Conservation (phyloP, 2,797 vertebrate genomes). For the Dendrocincla fuliginosa region DNA sequence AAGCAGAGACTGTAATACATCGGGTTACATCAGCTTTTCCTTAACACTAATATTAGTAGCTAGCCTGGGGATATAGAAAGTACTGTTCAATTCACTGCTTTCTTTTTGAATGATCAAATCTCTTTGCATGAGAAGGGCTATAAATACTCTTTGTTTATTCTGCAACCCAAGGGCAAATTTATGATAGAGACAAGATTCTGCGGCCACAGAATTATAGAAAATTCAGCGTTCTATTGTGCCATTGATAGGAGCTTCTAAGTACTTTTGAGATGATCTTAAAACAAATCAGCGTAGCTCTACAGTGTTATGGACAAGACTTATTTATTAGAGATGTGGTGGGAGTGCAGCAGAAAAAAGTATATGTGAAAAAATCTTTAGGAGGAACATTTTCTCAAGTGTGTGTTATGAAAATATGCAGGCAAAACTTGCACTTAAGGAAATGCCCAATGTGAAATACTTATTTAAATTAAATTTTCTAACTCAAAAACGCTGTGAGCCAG, state of each 20-base stretch:
- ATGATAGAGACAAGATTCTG: slow-evolving; percentile 32
- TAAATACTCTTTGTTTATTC: slow-evolving; percentile 62
- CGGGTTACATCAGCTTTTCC: slow-evolving; percentile 51
- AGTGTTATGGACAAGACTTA: slow-evolving; percentile 4
- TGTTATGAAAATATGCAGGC: not conserved
- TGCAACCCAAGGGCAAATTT: slow-evolving; percentile 38
- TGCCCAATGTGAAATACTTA: not conserved
- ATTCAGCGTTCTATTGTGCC: not conserved
- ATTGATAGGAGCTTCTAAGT: slow-evolving; percentile 30
- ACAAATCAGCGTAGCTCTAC: not conserved
- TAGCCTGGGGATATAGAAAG: not conserved
- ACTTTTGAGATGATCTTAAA: slow-evolving; percentile 47
- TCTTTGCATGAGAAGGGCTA: slow-evolving; percentile 20
- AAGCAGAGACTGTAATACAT: not conserved
- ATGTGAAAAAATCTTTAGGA: not conserved
- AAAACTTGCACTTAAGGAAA: not conserved
- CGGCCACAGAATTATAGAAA: not conserved
- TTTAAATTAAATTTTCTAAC: not conserved
- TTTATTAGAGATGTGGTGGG: not conserved
- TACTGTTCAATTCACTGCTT: not conserved
- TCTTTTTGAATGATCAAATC: slow-evolving; percentile 38
- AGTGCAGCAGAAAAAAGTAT: not conserved
- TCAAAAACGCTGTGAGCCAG: not conserved
- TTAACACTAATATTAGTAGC: slow-evolving; percentile 39
- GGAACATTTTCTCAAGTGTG: not conserved